Percentiles rank a stretch among this genome's conserved stretches.
Conservation (phyloP, 1,140 invertebrate genomes). For the Paraescarpia echinospica region DNA sequence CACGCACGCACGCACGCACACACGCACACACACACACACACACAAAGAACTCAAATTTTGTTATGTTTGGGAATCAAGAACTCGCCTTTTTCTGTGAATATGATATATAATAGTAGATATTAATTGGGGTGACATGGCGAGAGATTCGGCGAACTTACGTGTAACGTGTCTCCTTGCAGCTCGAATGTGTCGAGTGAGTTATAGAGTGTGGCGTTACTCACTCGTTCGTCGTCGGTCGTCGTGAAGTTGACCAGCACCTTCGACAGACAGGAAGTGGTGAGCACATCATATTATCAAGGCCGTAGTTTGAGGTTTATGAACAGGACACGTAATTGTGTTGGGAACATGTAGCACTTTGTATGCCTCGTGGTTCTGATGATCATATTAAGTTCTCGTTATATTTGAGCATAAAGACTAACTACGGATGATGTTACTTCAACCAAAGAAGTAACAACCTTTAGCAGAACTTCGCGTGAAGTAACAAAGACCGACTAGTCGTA, state of each 20-base stretch:
- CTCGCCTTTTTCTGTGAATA: not conserved
- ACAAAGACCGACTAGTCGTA: no score
- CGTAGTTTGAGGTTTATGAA: not conserved
- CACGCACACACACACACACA: no score
- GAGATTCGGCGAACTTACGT: conserved; percentile 12
- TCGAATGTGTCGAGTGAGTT: conserved; percentile 28
- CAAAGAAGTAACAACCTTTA: not conserved
- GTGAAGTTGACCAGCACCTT: conserved; percentile 25
- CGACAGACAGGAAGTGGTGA: conserved; percentile 13
- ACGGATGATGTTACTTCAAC: not conserved
- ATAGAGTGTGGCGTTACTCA: conserved; percentile 28
- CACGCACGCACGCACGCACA: no score
- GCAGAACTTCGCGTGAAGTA: not conserved
- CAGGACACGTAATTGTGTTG: not conserved
- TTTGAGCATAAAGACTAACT: not conserved
- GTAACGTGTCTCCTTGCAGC: conserved; percentile 20
- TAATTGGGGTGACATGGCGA: not conserved
- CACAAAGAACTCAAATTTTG: no score
- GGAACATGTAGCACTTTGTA: not conserved
- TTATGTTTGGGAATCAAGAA: no score
- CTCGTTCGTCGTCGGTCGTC: conserved; percentile 11
- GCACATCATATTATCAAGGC: not conserved
- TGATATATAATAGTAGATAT: not conserved
- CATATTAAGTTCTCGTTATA: not conserved
- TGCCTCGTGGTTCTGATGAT: not conserved